Conservation (phyloP, 1,140 invertebrate species). For the Polypedilum vanderplanki region DNA sequence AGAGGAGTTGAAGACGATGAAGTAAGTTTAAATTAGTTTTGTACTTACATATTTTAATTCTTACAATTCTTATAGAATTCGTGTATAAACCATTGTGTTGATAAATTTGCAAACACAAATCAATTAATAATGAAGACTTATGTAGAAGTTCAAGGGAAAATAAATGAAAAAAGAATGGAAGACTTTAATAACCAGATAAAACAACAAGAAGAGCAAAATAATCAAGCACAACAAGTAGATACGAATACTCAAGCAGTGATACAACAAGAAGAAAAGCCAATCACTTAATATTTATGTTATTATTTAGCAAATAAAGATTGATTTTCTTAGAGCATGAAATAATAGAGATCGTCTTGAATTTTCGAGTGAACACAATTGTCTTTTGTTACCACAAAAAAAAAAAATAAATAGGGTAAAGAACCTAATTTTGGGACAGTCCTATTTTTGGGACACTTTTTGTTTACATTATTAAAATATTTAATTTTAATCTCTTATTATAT, state of each 20-base stretch:
- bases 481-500: too few relatives aligned
- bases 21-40: slow-evolving; percentile 42
- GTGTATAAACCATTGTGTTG: slow-evolving; percentile 75
- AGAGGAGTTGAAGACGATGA: slow-evolving; percentile 63
- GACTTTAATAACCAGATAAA: slow-evolving; percentile 36
- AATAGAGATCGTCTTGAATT: too few relatives aligned
- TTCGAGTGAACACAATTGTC: too few relatives aligned
- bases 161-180: slow-evolving; percentile 36
- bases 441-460: too few relatives aligned
- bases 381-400: too few relatives aligned
- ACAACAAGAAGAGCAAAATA: slow-evolving; percentile 36
- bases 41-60: not conserved
- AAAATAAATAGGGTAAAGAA: too few relatives aligned
- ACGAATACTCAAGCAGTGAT: not conserved
- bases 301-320: not conserved
- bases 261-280: not conserved
- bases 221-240: slow-evolving; percentile 30
- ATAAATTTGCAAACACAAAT: slow-evolving; percentile 81
- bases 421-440: too few relatives aligned
- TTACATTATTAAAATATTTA: too few relatives aligned
- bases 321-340: too few relatives aligned
- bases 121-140: slow-evolving; percentile 56
- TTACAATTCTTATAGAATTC: slow-evolving; percentile 49
- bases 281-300: not conserved
- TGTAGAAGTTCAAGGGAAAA: slow-evolving; percentile 41